Conservation (phyloP, 2,797 vertebrate genomes). For the Jordanella pulchra region DNA sequence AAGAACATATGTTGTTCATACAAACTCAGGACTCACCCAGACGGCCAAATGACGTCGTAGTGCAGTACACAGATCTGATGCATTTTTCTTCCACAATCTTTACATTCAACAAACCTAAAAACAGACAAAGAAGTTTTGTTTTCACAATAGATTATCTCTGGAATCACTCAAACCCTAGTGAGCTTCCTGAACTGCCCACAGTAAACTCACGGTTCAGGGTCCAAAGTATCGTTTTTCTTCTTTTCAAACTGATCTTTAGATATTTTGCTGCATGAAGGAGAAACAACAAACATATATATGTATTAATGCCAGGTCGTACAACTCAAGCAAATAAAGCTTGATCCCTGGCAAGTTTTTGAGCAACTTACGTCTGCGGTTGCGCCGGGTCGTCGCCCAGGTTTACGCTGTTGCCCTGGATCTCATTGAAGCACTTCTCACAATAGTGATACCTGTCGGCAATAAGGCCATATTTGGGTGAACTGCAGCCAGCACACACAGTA, state of each 20-base stretch:
- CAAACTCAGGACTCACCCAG: slow-evolving; percentile 83
- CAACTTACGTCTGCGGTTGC: slow-evolving; percentile 95
- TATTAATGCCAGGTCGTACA: slow-evolving; percentile 20
- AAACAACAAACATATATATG: not conserved
- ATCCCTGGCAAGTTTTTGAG: slow-evolving; percentile 14
- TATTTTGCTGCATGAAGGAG: slow-evolving; percentile 86
- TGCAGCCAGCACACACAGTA: slow-evolving; percentile 72
- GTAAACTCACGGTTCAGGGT: slow-evolving; percentile 96
- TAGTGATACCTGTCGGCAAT: slow-evolving; percentile 97
- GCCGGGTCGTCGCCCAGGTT: slow-evolving; percentile 98
- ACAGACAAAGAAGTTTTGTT: slow-evolving; percentile 22
- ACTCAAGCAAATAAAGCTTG: slow-evolving; percentile 22
- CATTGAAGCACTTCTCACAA: slow-evolving; percentile 99
- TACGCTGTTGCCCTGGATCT: slow-evolving; percentile 99
- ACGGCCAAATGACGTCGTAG: slow-evolving; percentile 97
- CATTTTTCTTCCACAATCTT: slow-evolving; percentile 99
- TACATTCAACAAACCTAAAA: slow-evolving; percentile 96
- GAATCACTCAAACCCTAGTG: not conserved
- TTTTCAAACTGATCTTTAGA: slow-evolving; percentile 99
- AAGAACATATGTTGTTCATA: not conserved
- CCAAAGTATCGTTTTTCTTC: slow-evolving; percentile 98
- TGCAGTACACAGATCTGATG: slow-evolving; percentile 99
- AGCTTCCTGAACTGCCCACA: not conserved
- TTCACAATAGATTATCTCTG: not conserved
- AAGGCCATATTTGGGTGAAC: slow-evolving; percentile 79